Percentiles rank a stretch among this genome's conserved stretches.
Conservation (phyloP, 2,888 invertebrate genomes). For the Eueremaeus valkanovi region DNA sequence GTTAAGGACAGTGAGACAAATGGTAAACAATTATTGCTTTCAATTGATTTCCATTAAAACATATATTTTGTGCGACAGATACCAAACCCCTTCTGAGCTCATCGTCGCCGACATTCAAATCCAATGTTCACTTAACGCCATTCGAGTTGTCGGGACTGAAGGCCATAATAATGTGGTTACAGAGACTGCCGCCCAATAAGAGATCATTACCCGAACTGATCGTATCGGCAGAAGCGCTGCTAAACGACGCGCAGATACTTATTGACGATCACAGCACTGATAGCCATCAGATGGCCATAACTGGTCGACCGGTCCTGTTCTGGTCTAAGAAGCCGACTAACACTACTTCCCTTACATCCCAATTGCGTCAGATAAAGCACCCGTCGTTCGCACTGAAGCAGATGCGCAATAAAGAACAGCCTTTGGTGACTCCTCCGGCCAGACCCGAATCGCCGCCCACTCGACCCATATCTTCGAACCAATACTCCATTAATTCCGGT, state of each 20-base stretch:
- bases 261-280: constrained; percentile 86
- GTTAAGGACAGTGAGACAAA: background rate
- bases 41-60: background rate
- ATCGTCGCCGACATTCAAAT: background rate
- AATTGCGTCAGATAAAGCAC: constrained; percentile 35
- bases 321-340: constrained; percentile 50
- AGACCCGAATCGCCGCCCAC: constrained; percentile 40
- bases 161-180: constrained; percentile 85
- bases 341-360: constrained; percentile 21
- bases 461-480: constrained; percentile 40
- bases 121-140: constrained; percentile 50
- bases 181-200: constrained; percentile 79
- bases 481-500: constrained; percentile 33
- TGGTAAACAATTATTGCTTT: background rate
- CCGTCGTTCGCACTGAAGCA: constrained; percentile 32
- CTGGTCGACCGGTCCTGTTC: constrained; percentile 71
- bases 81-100: constrained; percentile 47
- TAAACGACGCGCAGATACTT: constrained; percentile 73
- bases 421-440: background rate
- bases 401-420: background rate
- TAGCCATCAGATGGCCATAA: constrained; percentile 73
- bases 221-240: constrained; percentile 78
- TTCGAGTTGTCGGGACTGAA: constrained; percentile 59
- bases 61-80: background rate
- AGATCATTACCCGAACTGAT: constrained; percentile 88